Conservation (phyloP, 1,140 invertebrate species). For the Lutraria rhynchaena region DNA sequence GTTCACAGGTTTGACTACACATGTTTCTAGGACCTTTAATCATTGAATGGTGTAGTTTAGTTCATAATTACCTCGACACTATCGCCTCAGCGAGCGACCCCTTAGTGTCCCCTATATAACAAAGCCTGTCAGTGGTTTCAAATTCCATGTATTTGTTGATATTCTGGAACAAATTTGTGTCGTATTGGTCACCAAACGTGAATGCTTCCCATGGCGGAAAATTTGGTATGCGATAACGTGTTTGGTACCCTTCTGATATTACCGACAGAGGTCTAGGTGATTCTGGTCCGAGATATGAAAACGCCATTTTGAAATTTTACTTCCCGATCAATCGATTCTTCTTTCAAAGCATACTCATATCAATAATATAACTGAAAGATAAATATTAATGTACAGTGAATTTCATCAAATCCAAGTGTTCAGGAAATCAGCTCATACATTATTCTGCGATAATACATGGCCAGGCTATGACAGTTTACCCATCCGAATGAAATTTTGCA, state of each 20-base stretch:
- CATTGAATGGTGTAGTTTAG: too few species aligned
- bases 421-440: too few species aligned
- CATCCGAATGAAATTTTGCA: too few species aligned
- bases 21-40: too few species aligned
- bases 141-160: slow-evolving; percentile 79
- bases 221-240: slow-evolving; percentile 68
- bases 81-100: slow-evolving; percentile 72
- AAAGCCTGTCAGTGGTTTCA: slow-evolving; percentile 75
- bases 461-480: too few species aligned
- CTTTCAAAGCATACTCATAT: too few species aligned
- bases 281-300: slow-evolving; percentile 78
- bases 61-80: slow-evolving; percentile 67
- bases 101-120: slow-evolving; percentile 76
- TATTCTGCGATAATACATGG: too few species aligned
- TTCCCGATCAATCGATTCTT: too few species aligned
- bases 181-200: slow-evolving; percentile 76
- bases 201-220: slow-evolving; percentile 64
- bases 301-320: slow-evolving; percentile 79
- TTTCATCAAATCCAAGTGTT: too few species aligned
- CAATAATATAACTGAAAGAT: too few species aligned
- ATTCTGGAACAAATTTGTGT: slow-evolving; percentile 72
- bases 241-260: slow-evolving; percentile 78
- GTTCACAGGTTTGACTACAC: too few species aligned
- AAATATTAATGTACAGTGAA: too few species aligned
- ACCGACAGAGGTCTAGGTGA: slow-evolving; percentile 78